These are phyloP conservation scores for Silurus asotus DNA, from an alignment of 2,113 vertebrate species.

Conservation along the genomic window DNA sequence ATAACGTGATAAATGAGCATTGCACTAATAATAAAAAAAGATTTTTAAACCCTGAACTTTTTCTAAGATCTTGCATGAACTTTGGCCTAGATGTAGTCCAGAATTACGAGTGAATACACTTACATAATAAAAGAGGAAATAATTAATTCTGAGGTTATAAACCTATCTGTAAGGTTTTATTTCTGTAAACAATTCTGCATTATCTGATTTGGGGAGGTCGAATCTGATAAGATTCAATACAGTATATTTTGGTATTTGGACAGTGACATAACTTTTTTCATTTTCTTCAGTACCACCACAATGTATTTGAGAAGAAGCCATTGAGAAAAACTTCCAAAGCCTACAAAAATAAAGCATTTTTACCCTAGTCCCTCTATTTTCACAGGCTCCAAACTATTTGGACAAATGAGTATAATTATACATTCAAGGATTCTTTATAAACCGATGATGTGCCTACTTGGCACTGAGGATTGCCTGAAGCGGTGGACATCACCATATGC, in stretches of 20 bases:
- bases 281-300: no score
- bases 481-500: neutral
- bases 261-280: no score
- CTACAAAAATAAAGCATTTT: neutral
- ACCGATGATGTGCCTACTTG: neutral
- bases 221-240: conserved; percentile 5
- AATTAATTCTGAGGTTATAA: neutral
- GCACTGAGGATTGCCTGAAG: neutral
- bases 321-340: no score
- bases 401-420: neutral
- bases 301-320: no score
- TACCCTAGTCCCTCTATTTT: neutral
- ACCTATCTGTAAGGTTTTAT: neutral
- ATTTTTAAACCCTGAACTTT: neutral
- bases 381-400: neutral
- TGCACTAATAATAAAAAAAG: neutral
- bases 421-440: neutral
- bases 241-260: neutral
- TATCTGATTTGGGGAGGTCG: conserved; percentile 23
- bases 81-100: neutral
- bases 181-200: conserved; percentile 6
- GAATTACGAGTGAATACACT: neutral
- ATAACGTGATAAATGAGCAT: conserved; percentile 28
- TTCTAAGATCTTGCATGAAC: neutral
- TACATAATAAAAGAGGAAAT: neutral